Evolutionary conservation across 2,113 vertebrate genomes (phyloP).

Genomic region (Centrocercus urophasianus): DNA sequence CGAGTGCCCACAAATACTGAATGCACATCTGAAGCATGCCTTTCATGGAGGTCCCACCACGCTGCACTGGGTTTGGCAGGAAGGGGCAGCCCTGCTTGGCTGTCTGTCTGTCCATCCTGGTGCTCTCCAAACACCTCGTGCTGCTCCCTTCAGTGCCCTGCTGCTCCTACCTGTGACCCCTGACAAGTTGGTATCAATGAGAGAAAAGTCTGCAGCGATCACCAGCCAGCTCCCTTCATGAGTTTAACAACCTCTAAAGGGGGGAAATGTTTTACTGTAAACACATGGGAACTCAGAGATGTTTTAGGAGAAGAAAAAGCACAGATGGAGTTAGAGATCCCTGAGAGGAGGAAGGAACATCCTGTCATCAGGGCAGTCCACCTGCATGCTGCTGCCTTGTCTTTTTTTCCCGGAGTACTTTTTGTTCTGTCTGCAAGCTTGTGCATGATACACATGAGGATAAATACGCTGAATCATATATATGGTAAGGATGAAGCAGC

Average conservation of each 20-base stretch:
- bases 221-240: neutral
- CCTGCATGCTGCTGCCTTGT: neutral
- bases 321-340: neutral
- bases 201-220: neutral
- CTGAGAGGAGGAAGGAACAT: neutral
- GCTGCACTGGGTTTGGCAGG: fast-evolving
- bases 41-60: neutral
- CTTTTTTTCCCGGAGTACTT: neutral
- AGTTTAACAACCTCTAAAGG: neutral
- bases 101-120: neutral
- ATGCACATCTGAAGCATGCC: neutral
- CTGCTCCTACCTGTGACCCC: neutral
- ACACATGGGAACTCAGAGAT: neutral
- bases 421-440: neutral
- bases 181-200: neutral
- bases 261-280: neutral
- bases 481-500: neutral
- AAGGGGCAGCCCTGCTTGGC: fast-evolving
- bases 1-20: neutral
- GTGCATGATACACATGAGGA: neutral
- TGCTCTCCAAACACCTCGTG: neutral
- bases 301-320: neutral
- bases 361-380: neutral
- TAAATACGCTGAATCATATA: neutral
- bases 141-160: neutral